These are phyloP conservation scores for Columba janthina DNA, from an alignment of 2,113 vertebrate species.

Conservation along the genomic window DNA sequence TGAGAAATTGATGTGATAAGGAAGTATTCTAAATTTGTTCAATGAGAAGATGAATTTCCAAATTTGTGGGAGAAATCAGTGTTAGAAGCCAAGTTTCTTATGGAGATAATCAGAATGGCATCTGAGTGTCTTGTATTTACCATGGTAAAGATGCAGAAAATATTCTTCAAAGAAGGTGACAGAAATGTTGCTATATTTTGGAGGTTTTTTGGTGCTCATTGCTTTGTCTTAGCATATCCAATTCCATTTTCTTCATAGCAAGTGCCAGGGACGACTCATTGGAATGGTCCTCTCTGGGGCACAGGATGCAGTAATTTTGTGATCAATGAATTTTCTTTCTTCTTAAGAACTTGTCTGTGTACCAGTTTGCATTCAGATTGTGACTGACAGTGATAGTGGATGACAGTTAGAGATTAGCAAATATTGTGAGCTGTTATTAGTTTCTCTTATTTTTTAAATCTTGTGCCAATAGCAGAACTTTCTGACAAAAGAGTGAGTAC, in stretches of 20 bases:
- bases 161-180: not conserved
- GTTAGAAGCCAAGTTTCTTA: not conserved
- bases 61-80: not conserved
- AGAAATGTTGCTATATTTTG: not conserved
- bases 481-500: not conserved
- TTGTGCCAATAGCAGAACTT: not conserved
- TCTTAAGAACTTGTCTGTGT: not conserved
- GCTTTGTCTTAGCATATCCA: not conserved
- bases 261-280: not conserved
- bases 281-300: fast-evolving
- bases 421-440: not conserved
- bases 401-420: not conserved
- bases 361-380: not conserved
- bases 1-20: not conserved
- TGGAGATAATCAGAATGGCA: not conserved
- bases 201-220: not conserved
- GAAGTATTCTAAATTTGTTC: not conserved
- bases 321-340: not conserved
- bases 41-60: not conserved
- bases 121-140: not conserved
- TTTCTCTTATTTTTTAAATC: not conserved
- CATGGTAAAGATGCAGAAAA: not conserved
- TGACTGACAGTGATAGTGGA: not conserved
- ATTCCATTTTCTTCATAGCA: not conserved
- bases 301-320: not conserved